A percentile compares a stretch with the other conserved stretches of the same genome.
These are phyloP conservation scores for Thecocarcelia acutangulata DNA, from an alignment of 2,888 invertebrate species.

Conservation along the genomic window DNA sequence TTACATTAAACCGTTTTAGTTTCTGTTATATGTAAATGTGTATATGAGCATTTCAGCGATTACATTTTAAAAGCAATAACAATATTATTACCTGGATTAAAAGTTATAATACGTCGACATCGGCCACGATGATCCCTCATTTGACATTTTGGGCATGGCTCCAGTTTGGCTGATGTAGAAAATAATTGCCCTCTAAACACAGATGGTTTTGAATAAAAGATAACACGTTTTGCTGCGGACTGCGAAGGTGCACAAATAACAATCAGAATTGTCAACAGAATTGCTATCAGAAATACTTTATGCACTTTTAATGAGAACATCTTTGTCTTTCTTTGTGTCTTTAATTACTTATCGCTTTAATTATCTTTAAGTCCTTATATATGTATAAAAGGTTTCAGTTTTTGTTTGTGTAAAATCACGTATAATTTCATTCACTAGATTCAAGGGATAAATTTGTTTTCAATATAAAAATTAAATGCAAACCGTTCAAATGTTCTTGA, in stretches of 20 bases:
- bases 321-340: background rate
- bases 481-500: constrained; percentile 73
- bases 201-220: constrained; percentile 75
- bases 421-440: constrained; percentile 7
- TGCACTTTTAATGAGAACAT: constrained; percentile 55
- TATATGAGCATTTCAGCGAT: too few relatives aligned
- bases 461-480: background rate
- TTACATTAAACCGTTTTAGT: too few relatives aligned
- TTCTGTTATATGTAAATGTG: too few relatives aligned
- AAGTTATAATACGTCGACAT: constrained; percentile 76
- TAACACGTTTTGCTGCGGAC: constrained; percentile 75
- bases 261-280: constrained; percentile 70
- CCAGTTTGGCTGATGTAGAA: constrained; percentile 71
- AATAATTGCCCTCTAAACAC: constrained; percentile 76
- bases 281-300: constrained; percentile 29
- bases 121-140: constrained; percentile 79
- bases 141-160: constrained; percentile 77
- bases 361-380: constrained; percentile 34
- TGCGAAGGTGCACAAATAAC: constrained; percentile 72
- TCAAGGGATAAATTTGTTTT: background rate
- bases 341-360: background rate
- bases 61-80: background rate
- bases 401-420: constrained; percentile 33
- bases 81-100: constrained; percentile 73
- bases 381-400: background rate